Evolutionary conservation across 2,888 invertebrate genomes (phyloP).

Genomic region (Thelaira solivaga): DNA sequence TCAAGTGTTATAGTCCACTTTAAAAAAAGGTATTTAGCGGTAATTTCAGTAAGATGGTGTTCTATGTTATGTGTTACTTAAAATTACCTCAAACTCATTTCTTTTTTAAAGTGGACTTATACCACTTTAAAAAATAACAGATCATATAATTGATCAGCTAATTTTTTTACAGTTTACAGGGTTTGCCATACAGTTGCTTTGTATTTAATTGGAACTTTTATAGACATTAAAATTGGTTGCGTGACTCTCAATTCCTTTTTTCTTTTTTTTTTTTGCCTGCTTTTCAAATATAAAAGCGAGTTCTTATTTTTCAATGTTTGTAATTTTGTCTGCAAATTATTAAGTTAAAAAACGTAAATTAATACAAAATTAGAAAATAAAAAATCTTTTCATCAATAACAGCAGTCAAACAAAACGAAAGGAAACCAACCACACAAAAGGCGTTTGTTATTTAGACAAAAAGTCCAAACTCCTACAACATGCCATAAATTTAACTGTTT

Average conservation of each 20-base stretch:
- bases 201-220: conserved; percentile 39
- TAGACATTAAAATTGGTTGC: conserved; percentile 50
- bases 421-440: neutral
- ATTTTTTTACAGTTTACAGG: neutral
- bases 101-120: too few species aligned
- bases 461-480: conserved; percentile 55
- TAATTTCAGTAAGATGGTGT: too few species aligned
- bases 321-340: conserved; percentile 36
- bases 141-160: neutral
- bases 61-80: too few species aligned
- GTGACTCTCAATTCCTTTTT: conserved; percentile 35
- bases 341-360: too few species aligned
- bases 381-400: conserved; percentile 29
- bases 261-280: neutral
- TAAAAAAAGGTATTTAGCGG: too few species aligned
- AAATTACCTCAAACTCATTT: too few species aligned
- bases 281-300: conserved; percentile 41
- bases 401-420: neutral
- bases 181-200: conserved; percentile 16
- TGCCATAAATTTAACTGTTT: conserved; percentile 48
- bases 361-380: neutral
- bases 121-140: neutral
- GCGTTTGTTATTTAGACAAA: conserved; percentile 19
- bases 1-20: too few species aligned
- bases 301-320: conserved; percentile 35